Conservation (phyloP, 2,888 invertebrate genomes). For the Pecten maximus region DNA sequence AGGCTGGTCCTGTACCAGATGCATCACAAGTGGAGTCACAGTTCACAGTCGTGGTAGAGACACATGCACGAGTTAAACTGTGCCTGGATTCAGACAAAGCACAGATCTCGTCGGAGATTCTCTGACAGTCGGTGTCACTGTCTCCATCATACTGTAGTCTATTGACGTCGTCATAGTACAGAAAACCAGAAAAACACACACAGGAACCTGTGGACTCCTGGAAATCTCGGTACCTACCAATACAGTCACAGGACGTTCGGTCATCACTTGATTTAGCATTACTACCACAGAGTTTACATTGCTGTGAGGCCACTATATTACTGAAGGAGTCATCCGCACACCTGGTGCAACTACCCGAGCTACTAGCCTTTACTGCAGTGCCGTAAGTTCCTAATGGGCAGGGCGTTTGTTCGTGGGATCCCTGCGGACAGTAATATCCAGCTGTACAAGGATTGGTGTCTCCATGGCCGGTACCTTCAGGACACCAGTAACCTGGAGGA, state of each 20-base stretch:
- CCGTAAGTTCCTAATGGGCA: constrained; percentile 77
- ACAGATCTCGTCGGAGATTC: constrained; percentile 72
- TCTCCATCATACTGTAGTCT: constrained; percentile 59
- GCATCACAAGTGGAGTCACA: constrained; percentile 68
- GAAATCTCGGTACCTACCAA: constrained; percentile 75
- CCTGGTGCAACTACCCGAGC: constrained; percentile 67
- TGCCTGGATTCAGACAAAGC: constrained; percentile 65
- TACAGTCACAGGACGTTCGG: constrained; percentile 72
- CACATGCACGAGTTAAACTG: constrained; percentile 67
- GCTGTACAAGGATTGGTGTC: constrained; percentile 70
- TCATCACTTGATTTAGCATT: constrained; percentile 67
- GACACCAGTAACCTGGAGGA: constrained; percentile 81
- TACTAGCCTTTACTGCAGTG: constrained; percentile 59
- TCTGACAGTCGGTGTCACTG: constrained; percentile 76
- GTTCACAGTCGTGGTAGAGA: constrained; percentile 62
- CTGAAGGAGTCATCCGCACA: constrained; percentile 75
- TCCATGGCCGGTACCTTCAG: constrained; percentile 74
- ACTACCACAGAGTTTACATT: constrained; percentile 78
- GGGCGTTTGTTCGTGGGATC: constrained; percentile 64
- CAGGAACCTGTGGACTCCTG: constrained; percentile 76
- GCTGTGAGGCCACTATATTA: constrained; percentile 66
- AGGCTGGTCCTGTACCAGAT: constrained; percentile 57
- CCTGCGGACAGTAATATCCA: constrained; percentile 76
- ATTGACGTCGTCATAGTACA: constrained; percentile 77
- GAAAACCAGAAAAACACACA: constrained; percentile 74